Evolutionary conservation across 2,888 invertebrate species (phyloP), one percentile per base, ranked within the genome.

Genomic region (Ochropacha duplaris): DNA sequence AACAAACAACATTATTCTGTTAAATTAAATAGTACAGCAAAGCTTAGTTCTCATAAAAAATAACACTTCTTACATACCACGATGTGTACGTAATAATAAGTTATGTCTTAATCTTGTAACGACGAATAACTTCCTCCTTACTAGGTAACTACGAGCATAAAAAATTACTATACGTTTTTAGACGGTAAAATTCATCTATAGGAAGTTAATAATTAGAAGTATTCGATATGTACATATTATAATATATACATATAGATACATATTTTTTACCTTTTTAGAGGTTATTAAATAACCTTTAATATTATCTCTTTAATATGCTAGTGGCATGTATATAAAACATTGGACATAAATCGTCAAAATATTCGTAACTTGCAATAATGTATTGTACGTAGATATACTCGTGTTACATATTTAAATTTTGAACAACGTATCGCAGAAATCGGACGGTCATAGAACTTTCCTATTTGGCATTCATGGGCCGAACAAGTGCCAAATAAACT

Each of bases 381-480:
- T 3, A 4, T 4, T 8, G 6, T 31, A 31, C 12, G 68, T 70
- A 64, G 55, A 14, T 50, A 50, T 52, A 22, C 19, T 31, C 52
- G 31, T 22, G 19, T 22, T 64, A 76, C 66, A 73, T 72, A 78
- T 78, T 79, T 72, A 78, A 80, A 76, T 75, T 67, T 72, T 56
- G 70, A 72, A 69, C 66, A 66, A 62, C 59, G 55, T 58, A 60
- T 57, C 70, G 61, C 44, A 44, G 44, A 62, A 66, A 74, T 68
- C 65, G 56, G 68, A 62, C 81, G 89, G 90, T 90, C 90, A 85
- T 86, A 80, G 90, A 90, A 90, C 89, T 76, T 79, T 73, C 76
- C 88, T 87, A 86, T 88, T 91, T 92, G 85, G 88, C 88, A 91
- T 91, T 88, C 91, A 85, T 66, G 66, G 72, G 74, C 74, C 76